phyloP scores from a whole-genome alignment of 2,797 vertebrate genomes.

The Aldrovandia affinis region DNA sequence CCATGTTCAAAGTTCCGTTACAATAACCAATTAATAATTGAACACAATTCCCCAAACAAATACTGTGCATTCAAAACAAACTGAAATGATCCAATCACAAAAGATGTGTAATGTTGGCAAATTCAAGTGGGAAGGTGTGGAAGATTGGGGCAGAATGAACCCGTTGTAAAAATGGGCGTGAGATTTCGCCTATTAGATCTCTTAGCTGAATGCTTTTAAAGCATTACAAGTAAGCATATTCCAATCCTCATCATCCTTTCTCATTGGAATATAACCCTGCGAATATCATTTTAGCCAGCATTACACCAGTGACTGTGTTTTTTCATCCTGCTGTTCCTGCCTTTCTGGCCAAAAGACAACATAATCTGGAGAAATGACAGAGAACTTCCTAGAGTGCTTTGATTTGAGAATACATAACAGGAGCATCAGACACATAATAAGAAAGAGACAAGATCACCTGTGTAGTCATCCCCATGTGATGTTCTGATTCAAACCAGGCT shows the following conservation, averaged over 20 bases:
- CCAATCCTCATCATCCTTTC: neutral
- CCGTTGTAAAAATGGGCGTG: neutral
- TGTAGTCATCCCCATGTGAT: neutral
- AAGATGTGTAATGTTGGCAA: neutral
- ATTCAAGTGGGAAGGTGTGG: neutral
- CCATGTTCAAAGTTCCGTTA: constrained; percentile 36
- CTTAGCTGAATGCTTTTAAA: constrained; percentile 28
- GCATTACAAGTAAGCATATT: constrained; percentile 49
- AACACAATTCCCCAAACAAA: constrained; percentile 24
- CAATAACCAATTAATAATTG: constrained; percentile 33
- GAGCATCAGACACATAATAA: neutral
- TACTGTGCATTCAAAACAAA: constrained; percentile 29
- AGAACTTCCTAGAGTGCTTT: neutral
- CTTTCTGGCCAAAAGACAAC: too few relatives aligned
- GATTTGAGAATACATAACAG: neutral
- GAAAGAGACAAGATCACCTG: neutral
- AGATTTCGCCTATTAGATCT: neutral
- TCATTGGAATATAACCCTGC: neutral
- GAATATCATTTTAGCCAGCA: neutral
- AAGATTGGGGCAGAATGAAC: neutral
- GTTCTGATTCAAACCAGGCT: neutral
- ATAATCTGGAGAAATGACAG: neutral
- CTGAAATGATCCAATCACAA: neutral
- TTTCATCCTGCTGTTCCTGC: too few relatives aligned
- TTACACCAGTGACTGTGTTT: too few relatives aligned